Conservation (phyloP, 1,140 invertebrate genomes). For the Diprion similis region DNA sequence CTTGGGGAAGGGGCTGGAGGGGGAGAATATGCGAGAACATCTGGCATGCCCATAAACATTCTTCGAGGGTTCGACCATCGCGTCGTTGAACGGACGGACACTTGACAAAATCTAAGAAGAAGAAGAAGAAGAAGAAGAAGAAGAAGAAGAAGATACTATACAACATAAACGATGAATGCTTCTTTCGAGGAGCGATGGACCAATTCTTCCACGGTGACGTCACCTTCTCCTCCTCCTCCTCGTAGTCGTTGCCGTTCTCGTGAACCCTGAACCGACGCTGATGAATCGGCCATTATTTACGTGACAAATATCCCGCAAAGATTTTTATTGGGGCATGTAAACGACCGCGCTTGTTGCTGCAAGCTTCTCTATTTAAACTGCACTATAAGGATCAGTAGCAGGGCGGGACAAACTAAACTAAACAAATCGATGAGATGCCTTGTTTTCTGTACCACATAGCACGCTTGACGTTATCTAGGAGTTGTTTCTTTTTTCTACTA, state of each 20-base stretch:
- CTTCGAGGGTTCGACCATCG: conserved; percentile 28
- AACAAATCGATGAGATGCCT: no score
- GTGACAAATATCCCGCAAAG: conserved; percentile 20
- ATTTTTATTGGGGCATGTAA: background rate
- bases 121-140: conserved; percentile 10
- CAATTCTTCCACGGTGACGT: conserved; percentile 39
- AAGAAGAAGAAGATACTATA: conserved; percentile 13
- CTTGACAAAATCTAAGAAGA: background rate
- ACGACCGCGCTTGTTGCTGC: no score
- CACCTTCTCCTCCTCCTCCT: conserved; percentile 4
- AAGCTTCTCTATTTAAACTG: no score
- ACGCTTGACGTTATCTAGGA: no score
- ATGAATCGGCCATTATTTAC: conserved; percentile 39
- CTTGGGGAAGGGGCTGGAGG: no score
- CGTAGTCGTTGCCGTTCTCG: conserved; percentile 21
- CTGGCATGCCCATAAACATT: conserved; percentile 35
- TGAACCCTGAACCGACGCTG: conserved; percentile 30
- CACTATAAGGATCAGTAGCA: no score
- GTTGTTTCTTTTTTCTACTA: no score
- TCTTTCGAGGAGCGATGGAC: conserved; percentile 25
- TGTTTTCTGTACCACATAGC: no score
- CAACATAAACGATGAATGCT: conserved; percentile 21
- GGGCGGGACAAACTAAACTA: no score
- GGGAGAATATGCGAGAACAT: conserved; percentile 25
- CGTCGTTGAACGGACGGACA: conserved; percentile 10